Conservation (phyloP, 2,113 vertebrate genomes). For the Danio rerio region DNA sequence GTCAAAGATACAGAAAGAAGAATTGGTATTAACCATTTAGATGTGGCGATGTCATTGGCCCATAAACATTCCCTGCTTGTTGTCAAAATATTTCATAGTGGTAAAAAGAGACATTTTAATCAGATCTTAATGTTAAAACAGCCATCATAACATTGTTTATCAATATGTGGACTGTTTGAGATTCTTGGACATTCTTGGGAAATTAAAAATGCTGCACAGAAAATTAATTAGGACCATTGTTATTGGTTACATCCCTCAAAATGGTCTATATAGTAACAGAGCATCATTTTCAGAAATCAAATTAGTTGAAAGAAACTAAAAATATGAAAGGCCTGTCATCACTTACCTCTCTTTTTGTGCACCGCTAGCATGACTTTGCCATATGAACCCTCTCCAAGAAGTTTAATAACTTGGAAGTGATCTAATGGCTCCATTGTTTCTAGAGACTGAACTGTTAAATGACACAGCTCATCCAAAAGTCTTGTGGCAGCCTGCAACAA, state of each 20-base stretch:
- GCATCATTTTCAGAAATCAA: not conserved
- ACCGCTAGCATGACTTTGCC: conserved; percentile 83
- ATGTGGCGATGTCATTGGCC: too few species aligned
- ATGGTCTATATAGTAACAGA: not conserved
- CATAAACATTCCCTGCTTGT: too few species aligned
- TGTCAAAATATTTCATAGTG: too few species aligned
- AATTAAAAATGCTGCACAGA: too few species aligned
- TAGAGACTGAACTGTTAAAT: conserved; percentile 75
- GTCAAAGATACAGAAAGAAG: not conserved
- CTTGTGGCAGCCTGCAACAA: conserved; percentile 63
- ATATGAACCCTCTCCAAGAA: conserved; percentile 85
- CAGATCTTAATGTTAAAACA: too few species aligned
- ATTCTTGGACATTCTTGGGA: too few species aligned
- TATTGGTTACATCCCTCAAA: too few species aligned
- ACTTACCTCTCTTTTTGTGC: conserved; percentile 78
- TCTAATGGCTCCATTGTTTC: conserved; percentile 70
- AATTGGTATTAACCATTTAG: not conserved
- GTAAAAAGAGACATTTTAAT: too few species aligned
- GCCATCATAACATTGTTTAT: too few species aligned
- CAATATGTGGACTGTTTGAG: too few species aligned
- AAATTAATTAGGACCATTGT: too few species aligned
- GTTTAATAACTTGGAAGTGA: conserved; percentile 78
- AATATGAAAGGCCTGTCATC: not conserved
- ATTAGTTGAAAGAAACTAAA: not conserved
- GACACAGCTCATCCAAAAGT: conserved; percentile 82